phyloP scores from a whole-genome alignment of 2,888 invertebrate species.

The Zygothrica quintamaculata region DNA sequence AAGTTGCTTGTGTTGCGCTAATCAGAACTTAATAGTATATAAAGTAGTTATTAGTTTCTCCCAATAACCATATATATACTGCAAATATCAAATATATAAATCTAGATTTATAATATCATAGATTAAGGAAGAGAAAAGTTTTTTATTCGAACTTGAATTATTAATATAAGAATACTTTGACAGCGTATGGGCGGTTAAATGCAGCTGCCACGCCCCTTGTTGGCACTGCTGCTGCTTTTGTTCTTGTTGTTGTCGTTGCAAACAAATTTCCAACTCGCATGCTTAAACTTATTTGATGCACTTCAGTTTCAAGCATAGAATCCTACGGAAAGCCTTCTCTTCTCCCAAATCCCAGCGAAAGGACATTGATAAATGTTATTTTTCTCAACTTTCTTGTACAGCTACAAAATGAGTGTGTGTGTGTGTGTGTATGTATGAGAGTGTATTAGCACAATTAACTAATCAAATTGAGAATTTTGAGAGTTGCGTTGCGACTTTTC shows the following conservation, averaged over 20 bases:
- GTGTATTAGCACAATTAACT: conserved; percentile 12
- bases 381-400: conserved; percentile 45
- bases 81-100: background rate
- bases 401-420: conserved; percentile 22
- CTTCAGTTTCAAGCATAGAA: conserved; percentile 45
- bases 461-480: conserved; percentile 24
- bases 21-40: too few species aligned
- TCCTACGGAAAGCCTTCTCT: conserved; percentile 9
- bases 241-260: conserved; percentile 25
- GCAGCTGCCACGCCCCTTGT: conserved; percentile 12
- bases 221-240: conserved; percentile 5
- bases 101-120: too few species aligned
- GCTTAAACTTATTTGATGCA: conserved; percentile 68
- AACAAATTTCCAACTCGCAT: conserved; percentile 67
- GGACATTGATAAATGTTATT: conserved; percentile 74
- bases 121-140: too few species aligned
- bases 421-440: background rate
- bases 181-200: conserved; percentile 27
- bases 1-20: conserved; percentile 50
- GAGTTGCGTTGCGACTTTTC: conserved; percentile 3
- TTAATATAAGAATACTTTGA: conserved; percentile 67
- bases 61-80: too few species aligned
- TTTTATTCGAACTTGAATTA: conserved; percentile 59
- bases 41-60: too few species aligned
- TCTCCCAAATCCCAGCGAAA: background rate